Base-by-base conservation (phyloP, 2,113 vertebrate genomes). In the Muntiacus reevesi region DNA sequence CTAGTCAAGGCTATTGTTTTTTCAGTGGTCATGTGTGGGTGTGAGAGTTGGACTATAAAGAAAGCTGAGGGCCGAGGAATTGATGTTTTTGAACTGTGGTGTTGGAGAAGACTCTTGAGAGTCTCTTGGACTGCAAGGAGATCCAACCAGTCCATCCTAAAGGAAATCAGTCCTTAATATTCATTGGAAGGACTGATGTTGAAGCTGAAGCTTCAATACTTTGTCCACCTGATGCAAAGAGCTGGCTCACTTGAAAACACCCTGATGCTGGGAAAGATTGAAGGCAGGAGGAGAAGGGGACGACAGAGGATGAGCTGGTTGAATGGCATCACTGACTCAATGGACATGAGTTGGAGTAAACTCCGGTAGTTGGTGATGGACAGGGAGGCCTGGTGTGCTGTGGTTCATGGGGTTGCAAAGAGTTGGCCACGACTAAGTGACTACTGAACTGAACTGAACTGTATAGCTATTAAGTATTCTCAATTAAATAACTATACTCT, bases 401-500 rank as follows among this genome's bases (percentile, higher is more conserved):
- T 10, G 5, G 0, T 74, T 40, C n/a, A 74, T 25, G 67, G 19
- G 19, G 19, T 74, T 11, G 0, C 19, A 74, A n/a, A 64, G 67
- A 71, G n/a, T 23, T 2, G 0, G 19, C 36, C 67, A 23, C 0
- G 0, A 23, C 67, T 40, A 36, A 40, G 10, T 3, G 19, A 74
- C 67, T 36, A 36, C n/a, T 74, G n/a, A 74, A 40, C 67, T 30
- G 28, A 91, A 81, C 52, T 84, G 45, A 87, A 52, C 17, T 85
- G 15, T 57, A 40, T 54, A 43, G 71, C 76, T 94, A 33, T 43
- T 45, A 67, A n/a, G 82, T 74, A 12, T 81, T n/a, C n/a, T 62
- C 45, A 67, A 81, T 60, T 91, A 96, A 67, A 93, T 87, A 96
- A 87, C 30, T 87, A 1, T 13, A 47, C 13, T 59, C 9, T 28